Base-by-base conservation (phyloP, 1,140 invertebrate genomes). In the Helicoverpa armigera region DNA sequence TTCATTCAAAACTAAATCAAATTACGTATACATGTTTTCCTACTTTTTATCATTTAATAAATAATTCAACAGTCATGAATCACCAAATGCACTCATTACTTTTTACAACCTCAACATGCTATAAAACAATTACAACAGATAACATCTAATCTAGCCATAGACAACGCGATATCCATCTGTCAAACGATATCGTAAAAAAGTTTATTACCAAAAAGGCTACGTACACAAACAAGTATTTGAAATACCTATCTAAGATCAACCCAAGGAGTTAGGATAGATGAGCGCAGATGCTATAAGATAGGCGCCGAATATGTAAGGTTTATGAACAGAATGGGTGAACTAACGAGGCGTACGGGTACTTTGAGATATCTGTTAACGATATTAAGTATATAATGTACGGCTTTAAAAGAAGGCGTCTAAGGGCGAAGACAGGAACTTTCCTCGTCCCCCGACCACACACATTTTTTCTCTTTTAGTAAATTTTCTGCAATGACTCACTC, bases 81-180 rank as follows among this genome's bases (percentile, higher is more conserved):
- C 23, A 11, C 23, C 23, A 12, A 60, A 60, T 70, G 18, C 7
- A 23, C 13, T 23, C 16, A 12, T 51, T 14, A 48, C 43, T 43
- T 5, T 16, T 50, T 3, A 58, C 43, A 16, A 65, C n/a, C 14
- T 65, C n/a, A 67, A 48, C 63, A 23, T 50, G 4, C 5, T 16
- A 16, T 67, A 69, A 69, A 23, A 50, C 43, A 69, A 69, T 11
- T 61, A 13, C 63, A 67, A 13, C 63, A 67, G 63, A 67, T 69
- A 69, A 69, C 12, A 69, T 16, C 16, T 16, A 67, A 69, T 69
- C 65, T 69, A 43, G 65, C 65, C 12, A 69, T 69, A 16, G 50
- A 50, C 63, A 50, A 50, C 16, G 65, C 65, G 16, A 69, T 12
- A 29, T 12, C 23, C 3, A 23, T 60, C 16, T 35, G 14, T 48